Base-by-base conservation (phyloP, 2,113 vertebrate genomes). In the Recurvirostra avosetta region DNA sequence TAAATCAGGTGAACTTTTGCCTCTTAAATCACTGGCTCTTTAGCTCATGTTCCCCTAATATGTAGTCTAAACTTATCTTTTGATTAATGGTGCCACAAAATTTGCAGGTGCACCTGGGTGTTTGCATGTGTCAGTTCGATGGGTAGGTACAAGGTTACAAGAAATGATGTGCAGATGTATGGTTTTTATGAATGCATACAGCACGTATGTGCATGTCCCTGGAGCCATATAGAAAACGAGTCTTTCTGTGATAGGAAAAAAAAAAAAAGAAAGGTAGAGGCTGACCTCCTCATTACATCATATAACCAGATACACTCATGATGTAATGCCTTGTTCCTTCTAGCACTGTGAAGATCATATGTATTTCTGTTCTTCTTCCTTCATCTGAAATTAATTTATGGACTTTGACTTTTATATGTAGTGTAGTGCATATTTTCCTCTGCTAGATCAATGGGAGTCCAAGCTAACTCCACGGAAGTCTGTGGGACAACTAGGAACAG, bases 181-280 rank as follows among this genome's bases (percentile, higher is more conserved):
- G 89, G 8, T 12, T 79, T n/a, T 75, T 70, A 26, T 47, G 61
- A 58, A 41, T 49, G 27, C 2, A 2, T 21, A 3, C 23, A 63
- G 84, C 61, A n/a, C 0, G 2, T 66, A 14, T 62, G 36, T 38
- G 11, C 0, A 0, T 66, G 65, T 67, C 88, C 41, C 58, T 90
- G 62, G 79, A 81, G 68, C 29, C 36, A 9, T 6, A 10, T 7
- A 49, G 88, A 90, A 96, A 81, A 72, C 0, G 0, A 86, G 45
- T 26, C 11, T n/a, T 58, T 65, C 22, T 7, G 2, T 74, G 79
- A n/a, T 14, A 18, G 13, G 17, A 45, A 4, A 29, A 29, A n/a
- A 34, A 45, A 4, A 29, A 29, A n/a, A 34, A 11, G 5, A 8
- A 55, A 62, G 14, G 12, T 52, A 82, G 55, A 80, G 50, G 11